A percentile compares a stretch with the other conserved stretches of the same genome.
These are phyloP conservation scores for Toxonevra muliebris DNA, from an alignment of 2,888 invertebrate species.

Conservation along the genomic window DNA sequence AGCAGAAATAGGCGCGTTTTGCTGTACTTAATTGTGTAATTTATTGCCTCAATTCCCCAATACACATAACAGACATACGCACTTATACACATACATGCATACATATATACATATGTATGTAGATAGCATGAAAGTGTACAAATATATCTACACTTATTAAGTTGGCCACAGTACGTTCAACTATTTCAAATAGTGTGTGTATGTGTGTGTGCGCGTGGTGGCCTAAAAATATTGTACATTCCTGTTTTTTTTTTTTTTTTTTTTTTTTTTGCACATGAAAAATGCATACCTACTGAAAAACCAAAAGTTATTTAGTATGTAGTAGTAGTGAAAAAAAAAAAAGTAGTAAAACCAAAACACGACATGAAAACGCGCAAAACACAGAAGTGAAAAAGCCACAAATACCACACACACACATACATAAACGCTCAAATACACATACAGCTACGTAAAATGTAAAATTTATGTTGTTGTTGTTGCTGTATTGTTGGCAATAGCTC, in stretches of 20 bases:
- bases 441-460: not conserved
- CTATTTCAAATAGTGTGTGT: not conserved
- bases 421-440: not conserved
- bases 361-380: not conserved
- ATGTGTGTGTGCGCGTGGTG: too few relatives aligned
- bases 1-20: constrained; percentile 3
- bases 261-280: not conserved
- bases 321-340: not conserved
- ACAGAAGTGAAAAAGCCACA: too few relatives aligned
- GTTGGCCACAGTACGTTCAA: not conserved
- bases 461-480: not conserved
- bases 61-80: constrained; percentile 4
- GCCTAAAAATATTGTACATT: not conserved
- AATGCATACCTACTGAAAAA: not conserved
- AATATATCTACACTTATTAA: not conserved
- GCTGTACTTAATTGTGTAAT: constrained; percentile 44
- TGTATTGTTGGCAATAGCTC: not conserved
- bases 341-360: not conserved
- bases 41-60: constrained; percentile 36
- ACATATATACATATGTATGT: not conserved
- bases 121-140: not conserved
- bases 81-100: not conserved
- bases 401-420: too few relatives aligned
- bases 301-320: not conserved
- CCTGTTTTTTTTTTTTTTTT: too few relatives aligned